Conservation (phyloP, 2,113 vertebrate species). For the Lepisosteus osseus region DNA sequence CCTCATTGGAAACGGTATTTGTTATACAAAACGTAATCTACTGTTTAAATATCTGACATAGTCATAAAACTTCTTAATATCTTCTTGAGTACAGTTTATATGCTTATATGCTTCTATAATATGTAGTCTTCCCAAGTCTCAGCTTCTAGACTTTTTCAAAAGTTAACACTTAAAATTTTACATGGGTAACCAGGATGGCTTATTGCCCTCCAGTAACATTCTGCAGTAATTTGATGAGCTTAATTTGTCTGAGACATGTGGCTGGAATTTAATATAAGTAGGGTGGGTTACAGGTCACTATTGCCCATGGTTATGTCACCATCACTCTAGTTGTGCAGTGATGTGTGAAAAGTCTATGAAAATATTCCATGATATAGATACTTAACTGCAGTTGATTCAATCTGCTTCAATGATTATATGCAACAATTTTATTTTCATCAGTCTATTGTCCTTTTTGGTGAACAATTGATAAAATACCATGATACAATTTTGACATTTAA, state of each 20-base stretch:
- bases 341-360: constrained; percentile 6
- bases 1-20: too few relatives aligned
- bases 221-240: constrained; percentile 14
- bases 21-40: too few relatives aligned
- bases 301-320: constrained; percentile 2
- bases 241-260: constrained; percentile 16
- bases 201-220: constrained; percentile 8
- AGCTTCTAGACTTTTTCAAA: not conserved
- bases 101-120: too few relatives aligned
- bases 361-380: not conserved
- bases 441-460: not conserved
- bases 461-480: too few relatives aligned
- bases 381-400: too few relatives aligned
- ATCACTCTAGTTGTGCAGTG: constrained; percentile 1
- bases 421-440: not conserved
- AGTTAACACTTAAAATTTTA: constrained; percentile 14
- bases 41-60: too few relatives aligned
- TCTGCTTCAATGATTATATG: not conserved
- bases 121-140: not conserved
- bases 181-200: constrained; percentile 9
- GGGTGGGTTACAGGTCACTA: constrained; percentile 13
- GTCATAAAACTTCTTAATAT: too few relatives aligned
- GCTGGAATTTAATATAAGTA: constrained; percentile 14
- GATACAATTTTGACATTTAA: too few relatives aligned
- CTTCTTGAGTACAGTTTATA: too few relatives aligned